These are phyloP conservation scores for Gymnodraco acuticeps DNA, from an alignment of 2,797 vertebrate genomes.

Conservation along the genomic window DNA sequence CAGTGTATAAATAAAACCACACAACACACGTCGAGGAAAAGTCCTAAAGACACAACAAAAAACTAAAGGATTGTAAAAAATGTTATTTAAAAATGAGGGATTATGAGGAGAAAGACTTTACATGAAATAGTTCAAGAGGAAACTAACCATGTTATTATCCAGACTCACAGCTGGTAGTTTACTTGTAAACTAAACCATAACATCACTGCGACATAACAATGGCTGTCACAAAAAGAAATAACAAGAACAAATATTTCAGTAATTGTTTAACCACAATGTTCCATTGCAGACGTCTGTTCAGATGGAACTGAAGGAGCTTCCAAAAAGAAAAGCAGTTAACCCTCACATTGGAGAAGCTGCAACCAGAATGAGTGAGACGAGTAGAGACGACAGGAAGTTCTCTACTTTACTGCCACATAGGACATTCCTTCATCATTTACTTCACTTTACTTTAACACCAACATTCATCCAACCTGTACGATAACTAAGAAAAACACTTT, in stretches of 20 bases:
- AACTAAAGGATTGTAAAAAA: neutral
- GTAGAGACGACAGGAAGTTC: no score
- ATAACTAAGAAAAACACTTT: no score
- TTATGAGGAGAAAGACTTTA: neutral
- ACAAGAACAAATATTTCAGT: neutral
- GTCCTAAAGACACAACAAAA: neutral
- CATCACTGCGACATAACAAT: neutral
- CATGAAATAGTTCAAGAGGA: neutral
- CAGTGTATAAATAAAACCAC: neutral
- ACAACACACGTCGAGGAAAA: neutral
- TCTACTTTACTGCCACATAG: no score
- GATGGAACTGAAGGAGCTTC: neutral
- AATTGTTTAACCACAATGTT: neutral
- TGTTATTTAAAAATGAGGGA: neutral
- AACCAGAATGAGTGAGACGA: no score
- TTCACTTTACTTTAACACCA: no score
- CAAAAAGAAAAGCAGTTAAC: no score
- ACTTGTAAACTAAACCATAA: neutral
- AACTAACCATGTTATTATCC: neutral
- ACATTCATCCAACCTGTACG: no score
- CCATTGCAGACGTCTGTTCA: neutral
- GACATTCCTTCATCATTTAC: no score
- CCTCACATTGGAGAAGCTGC: no score
- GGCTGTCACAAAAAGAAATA: neutral
- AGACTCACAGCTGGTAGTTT: neutral